Evolutionary conservation across 2,113 vertebrate species (phyloP), one percentile per base, ranked within the genome.

Genomic region (Synodontis membranacea): DNA sequence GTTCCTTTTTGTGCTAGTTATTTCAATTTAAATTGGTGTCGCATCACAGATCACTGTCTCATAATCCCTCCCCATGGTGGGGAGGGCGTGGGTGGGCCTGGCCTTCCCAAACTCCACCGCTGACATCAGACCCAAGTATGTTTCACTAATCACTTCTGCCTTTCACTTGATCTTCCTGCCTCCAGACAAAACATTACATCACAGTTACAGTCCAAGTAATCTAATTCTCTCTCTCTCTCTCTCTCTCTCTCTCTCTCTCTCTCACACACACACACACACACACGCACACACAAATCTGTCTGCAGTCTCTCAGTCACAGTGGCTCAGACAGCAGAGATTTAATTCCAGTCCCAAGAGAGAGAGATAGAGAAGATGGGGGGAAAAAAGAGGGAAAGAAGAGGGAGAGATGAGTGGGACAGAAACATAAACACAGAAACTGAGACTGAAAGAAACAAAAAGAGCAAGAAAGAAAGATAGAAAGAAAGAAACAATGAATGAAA

Each of bases 141-240:
- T 76, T 28, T 17, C 25, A 76, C 44, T 76, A n/a, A 76, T 76
- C 44, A 76, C 42, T n/a, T n/a, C 44, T n/a, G n/a, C n/a, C n/a
- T n/a, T n/a, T n/a, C n/a, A n/a, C n/a, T n/a, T n/a, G 42, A n/a
- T n/a, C 25, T 76, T 48, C 48, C 42, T 75, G 72, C 44, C 72
- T 75, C 72, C 44, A 75, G 72, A 75, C 72, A 75, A 48, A 75
- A 75, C 72, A 75, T 48, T 75, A 75, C 72, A 75, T 75, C 72
- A 75, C 25, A 48, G 42, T 75, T 44, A 74, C 15, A 74, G 70
- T 39, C 72, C 44, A 48, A 48, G 72, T n/a, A 48, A 75, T 75
- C 5, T 75, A 75, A 48, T 75, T 70, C 17, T 70, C 34, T 37
- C 31, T 37, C 66, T 21, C 66, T 34, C 62, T 31, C 66, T 14